A percentile compares a stretch with the other conserved stretches of the same genome.
Evolutionary conservation across 2,797 vertebrate species (phyloP).

Genomic region (Argentina silus): DNA sequence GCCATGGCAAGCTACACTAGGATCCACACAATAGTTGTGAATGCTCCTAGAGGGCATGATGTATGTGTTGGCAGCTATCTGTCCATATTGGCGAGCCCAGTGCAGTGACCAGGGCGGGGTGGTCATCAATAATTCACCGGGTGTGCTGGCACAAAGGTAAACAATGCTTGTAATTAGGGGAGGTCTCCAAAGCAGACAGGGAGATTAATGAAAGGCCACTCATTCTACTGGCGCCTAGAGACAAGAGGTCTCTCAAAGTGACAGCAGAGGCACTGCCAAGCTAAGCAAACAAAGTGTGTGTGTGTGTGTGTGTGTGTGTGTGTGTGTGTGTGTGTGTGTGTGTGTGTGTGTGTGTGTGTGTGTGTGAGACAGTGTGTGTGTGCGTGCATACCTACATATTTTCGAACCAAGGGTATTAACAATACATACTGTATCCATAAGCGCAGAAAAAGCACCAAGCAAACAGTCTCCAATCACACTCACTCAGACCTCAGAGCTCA

Average conservation of each 20-base stretch:
- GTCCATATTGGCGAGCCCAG: constrained; percentile 53
- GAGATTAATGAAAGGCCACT: constrained; percentile 78
- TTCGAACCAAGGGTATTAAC: not conserved
- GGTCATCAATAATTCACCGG: constrained; percentile 74
- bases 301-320: constrained; percentile 8
- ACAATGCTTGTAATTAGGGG: constrained; percentile 78
- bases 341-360: constrained; percentile 12
- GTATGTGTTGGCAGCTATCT: constrained; percentile 54
- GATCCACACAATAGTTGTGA: no score
- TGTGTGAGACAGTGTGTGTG: constrained; percentile 31
- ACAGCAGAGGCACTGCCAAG: constrained; percentile 59
- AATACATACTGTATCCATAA: not conserved
- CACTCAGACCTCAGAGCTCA: no score
- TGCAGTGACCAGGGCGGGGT: constrained; percentile 60
- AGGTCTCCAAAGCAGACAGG: constrained; percentile 66
- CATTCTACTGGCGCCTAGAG: constrained; percentile 62
- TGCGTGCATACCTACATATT: constrained; percentile 5
- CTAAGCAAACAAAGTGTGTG: constrained; percentile 26
- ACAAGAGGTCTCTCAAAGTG: constrained; percentile 59
- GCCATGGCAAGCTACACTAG: no score
- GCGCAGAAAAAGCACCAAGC: not conserved
- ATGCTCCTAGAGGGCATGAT: not conserved
- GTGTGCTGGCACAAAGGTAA: constrained; percentile 76
- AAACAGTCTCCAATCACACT: not conserved
- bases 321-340: constrained; percentile 22